Evolutionary conservation across 2,797 vertebrate species (phyloP).

Genomic region (Acestrorhynchus altus): DNA sequence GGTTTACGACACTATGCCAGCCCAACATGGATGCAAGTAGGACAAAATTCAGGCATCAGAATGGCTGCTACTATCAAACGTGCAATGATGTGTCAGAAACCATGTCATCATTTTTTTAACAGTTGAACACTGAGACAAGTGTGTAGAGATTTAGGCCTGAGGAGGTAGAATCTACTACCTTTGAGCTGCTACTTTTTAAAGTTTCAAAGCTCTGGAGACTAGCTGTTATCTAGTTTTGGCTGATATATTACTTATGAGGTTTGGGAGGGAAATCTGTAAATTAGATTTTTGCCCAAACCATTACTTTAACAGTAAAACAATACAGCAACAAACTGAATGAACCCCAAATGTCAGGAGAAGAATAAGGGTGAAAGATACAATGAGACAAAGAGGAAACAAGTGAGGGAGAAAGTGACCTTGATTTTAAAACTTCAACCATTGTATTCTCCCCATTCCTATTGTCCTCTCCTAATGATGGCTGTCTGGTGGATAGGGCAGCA

Average conservation of each 20-base stretch:
- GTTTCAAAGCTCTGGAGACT: neutral
- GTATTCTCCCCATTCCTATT: constrained; percentile 57
- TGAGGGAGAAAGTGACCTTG: constrained; percentile 48
- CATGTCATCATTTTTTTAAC: too few relatives aligned
- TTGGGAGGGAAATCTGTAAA: neutral
- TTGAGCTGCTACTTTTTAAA: too few relatives aligned
- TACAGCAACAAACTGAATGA: neutral
- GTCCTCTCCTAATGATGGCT: constrained; percentile 68
- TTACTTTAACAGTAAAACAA: neutral
- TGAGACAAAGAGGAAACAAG: constrained; percentile 31
- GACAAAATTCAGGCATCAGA: neutral
- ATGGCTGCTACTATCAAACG: too few relatives aligned
- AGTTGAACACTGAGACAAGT: too few relatives aligned
- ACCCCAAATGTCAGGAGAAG: neutral
- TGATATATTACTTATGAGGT: neutral
- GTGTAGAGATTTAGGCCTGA: too few relatives aligned
- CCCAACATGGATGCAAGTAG: too few relatives aligned
- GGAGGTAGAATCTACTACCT: too few relatives aligned
- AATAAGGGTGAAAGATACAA: constrained; percentile 9
- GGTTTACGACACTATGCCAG: neutral
- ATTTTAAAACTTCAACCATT: constrained; percentile 56
- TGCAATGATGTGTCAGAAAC: too few relatives aligned
- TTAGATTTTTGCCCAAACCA: neutral
- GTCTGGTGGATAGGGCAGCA: constrained; percentile 56
- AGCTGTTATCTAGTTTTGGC: neutral